Evolutionary conservation across 2,797 vertebrate genomes (phyloP).

Genomic region (Triplophysa bombifrons): DNA sequence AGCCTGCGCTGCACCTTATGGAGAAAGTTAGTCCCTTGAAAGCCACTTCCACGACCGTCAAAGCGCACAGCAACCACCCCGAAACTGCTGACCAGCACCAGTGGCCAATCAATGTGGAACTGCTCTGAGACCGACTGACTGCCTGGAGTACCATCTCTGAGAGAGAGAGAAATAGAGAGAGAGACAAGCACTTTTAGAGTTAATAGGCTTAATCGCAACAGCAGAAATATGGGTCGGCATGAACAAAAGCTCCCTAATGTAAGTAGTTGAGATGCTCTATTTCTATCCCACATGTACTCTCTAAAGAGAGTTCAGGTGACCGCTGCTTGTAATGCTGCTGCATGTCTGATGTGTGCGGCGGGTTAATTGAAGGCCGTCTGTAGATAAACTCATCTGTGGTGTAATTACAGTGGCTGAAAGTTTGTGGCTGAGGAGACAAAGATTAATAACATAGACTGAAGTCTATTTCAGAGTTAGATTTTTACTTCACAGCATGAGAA

Average conservation of each 20-base stretch:
- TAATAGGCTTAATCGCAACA: neutral
- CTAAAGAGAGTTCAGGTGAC: conserved; percentile 18
- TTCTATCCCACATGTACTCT: neutral
- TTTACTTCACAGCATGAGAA: neutral
- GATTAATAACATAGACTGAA: conserved; percentile 59
- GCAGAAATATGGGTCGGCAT: neutral
- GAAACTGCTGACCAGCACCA: conserved; percentile 91
- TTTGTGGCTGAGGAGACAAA: conserved; percentile 23
- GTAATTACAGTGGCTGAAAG: conserved; percentile 46
- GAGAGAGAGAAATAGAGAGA: conserved; percentile 5
- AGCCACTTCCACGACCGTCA: conserved; percentile 91
- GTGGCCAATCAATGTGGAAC: conserved; percentile 89
- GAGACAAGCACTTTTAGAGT: neutral
- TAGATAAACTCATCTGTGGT: conserved; percentile 46
- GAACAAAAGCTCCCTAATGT: too few relatives aligned
- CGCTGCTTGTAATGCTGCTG: neutral
- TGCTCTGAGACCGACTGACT: conserved; percentile 89
- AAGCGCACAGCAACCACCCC: conserved; percentile 84
- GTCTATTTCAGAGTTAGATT: conserved; percentile 27
- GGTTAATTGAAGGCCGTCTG: conserved; percentile 50
- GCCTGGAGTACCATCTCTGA: conserved; percentile 86
- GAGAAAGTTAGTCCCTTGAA: conserved; percentile 91
- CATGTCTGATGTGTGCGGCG: conserved; percentile 9
- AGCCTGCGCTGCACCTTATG: conserved; percentile 86
- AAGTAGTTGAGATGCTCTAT: neutral